Percentiles rank a stretch among this genome's conserved stretches.
phyloP scores from a whole-genome alignment of 2,888 invertebrate genomes.

The Ellobium chinense region DNA sequence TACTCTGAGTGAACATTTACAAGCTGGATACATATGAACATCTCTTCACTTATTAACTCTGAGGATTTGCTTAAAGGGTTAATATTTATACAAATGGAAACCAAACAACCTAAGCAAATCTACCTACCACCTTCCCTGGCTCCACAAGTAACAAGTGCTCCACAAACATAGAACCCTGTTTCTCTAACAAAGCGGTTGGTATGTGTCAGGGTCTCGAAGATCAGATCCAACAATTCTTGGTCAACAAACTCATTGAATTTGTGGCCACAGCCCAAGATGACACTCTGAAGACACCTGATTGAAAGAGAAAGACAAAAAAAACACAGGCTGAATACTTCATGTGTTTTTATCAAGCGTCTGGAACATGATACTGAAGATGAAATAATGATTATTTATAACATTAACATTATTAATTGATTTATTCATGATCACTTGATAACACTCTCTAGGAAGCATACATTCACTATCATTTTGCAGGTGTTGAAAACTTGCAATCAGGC shows the following conservation, averaged over 20 bases:
- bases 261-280: slow-evolving; percentile 80
- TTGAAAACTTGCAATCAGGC: too few relatives aligned
- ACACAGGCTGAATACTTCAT: background rate
- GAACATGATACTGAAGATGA: too few relatives aligned
- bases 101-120: too few relatives aligned
- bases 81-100: too few relatives aligned
- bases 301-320: too few relatives aligned
- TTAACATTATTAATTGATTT: background rate
- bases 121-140: slow-evolving; percentile 57
- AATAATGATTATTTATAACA: background rate
- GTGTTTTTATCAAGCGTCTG: background rate
- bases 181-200: slow-evolving; percentile 82
- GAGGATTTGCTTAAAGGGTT: too few relatives aligned
- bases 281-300: slow-evolving; percentile 80
- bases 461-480: too few relatives aligned
- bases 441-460: too few relatives aligned
- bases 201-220: slow-evolving; percentile 80
- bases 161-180: slow-evolving; percentile 80
- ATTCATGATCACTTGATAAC: background rate
- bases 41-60: too few relatives aligned
- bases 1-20: too few relatives aligned
- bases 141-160: slow-evolving; percentile 79
- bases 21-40: too few relatives aligned
- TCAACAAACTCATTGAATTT: slow-evolving; percentile 78
- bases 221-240: slow-evolving; percentile 80